Conservation (phyloP, 2,113 vertebrate genomes). For the Ibidorhyncha struthersii region DNA sequence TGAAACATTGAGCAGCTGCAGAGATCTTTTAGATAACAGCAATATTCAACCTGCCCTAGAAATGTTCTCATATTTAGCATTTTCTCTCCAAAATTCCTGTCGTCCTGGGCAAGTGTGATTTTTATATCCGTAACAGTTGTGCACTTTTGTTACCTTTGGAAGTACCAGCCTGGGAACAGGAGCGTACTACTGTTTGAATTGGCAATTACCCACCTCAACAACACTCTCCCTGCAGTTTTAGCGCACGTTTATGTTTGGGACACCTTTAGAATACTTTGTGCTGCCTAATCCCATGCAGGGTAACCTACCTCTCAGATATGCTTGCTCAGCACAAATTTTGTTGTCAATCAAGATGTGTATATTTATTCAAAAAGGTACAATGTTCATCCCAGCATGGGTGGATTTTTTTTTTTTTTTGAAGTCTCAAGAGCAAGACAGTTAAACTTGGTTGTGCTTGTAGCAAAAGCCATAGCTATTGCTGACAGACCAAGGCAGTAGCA, state of each 20-base stretch:
- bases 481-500: not conserved
- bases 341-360: not conserved
- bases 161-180: not conserved
- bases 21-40: not conserved
- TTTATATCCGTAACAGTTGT: not conserved
- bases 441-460: not conserved
- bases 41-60: not conserved
- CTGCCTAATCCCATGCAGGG: not conserved
- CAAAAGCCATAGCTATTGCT: not conserved
- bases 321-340: not conserved
- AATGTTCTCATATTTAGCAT: not conserved
- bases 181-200: not conserved
- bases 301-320: rapidly evolving
- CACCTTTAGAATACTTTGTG: not conserved
- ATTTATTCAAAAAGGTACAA: not conserved
- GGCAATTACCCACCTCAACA: not conserved
- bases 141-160: not conserved
- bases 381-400: not conserved
- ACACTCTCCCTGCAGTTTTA: not conserved
- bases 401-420: not conserved
- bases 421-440: not conserved
- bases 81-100: not conserved
- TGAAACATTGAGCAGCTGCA: not conserved
- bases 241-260: not conserved
- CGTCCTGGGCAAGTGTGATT: not conserved